Evolutionary conservation across 1,140 invertebrate species (phyloP).

Genomic region (Ladona fulva): DNA sequence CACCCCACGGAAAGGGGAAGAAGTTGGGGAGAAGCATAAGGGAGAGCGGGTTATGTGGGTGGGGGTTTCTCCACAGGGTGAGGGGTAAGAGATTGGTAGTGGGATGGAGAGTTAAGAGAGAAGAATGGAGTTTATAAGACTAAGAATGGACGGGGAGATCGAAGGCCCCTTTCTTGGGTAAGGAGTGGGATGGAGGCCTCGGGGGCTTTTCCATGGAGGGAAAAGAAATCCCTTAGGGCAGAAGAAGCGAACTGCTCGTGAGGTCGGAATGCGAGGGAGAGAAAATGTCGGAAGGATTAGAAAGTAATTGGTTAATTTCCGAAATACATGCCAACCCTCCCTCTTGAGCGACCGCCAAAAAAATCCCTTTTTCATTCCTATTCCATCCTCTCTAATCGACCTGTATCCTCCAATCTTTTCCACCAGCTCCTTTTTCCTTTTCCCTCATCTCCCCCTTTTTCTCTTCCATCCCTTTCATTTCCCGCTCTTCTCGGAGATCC

Average conservation of each 20-base stretch:
- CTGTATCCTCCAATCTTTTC: neutral
- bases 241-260: neutral
- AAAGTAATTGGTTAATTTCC: constrained; percentile 10
- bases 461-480: neutral
- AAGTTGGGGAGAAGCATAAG: too few relatives aligned
- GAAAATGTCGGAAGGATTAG: neutral
- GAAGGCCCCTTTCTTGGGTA: neutral
- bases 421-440: neutral
- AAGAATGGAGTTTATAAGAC: too few relatives aligned
- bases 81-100: too few relatives aligned
- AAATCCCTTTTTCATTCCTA: neutral
- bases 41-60: too few relatives aligned
- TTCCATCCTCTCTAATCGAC: neutral
- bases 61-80: too few relatives aligned
- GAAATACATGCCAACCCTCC: neutral
- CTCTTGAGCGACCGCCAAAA: neutral
- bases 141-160: neutral
- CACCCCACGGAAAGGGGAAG: too few relatives aligned
- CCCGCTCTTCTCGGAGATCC: neutral
- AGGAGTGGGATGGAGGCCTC: too few relatives aligned
- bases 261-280: neutral
- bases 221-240: neutral
- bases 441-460: neutral
- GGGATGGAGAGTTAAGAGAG: too few relatives aligned
- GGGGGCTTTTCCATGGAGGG: neutral